Percentiles rank a stretch among this genome's conserved stretches.
These are phyloP conservation scores for Rhinichthys klamathensis DNA, from an alignment of 2,113 vertebrate genomes.

Conservation along the genomic window DNA sequence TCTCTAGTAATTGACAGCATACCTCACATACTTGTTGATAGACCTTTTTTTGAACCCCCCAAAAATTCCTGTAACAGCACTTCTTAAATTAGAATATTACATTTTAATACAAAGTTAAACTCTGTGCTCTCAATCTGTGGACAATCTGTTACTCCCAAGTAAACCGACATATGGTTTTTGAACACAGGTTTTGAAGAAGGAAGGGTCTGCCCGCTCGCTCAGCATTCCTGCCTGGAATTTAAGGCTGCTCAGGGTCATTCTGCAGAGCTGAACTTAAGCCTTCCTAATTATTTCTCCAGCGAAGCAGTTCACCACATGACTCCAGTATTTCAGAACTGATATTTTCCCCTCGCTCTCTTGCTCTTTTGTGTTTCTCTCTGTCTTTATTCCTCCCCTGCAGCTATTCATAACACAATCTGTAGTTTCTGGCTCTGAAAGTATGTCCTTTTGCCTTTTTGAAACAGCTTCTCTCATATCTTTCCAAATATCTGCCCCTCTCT, in stretches of 20 bases:
- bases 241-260: conserved; percentile 38
- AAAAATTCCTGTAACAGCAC: background rate
- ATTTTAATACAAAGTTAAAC: background rate
- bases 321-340: conserved; percentile 27
- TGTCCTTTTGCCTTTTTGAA: background rate
- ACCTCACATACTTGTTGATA: background rate
- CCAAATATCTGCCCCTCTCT: background rate
- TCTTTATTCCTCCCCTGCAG: conserved; percentile 32
- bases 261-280: conserved; percentile 48
- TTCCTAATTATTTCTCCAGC: conserved; percentile 48
- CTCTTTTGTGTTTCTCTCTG: conserved; percentile 14
- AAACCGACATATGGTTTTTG: conserved; percentile 6
- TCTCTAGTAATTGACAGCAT: background rate
- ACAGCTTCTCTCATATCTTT: conserved; percentile 9
- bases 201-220: conserved; percentile 19
- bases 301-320: conserved; percentile 42
- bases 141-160: conserved; percentile 1
- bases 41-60: background rate
- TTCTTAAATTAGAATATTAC: background rate
- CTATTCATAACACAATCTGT: conserved; percentile 37
- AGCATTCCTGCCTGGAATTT: conserved; percentile 54
- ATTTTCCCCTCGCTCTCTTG: conserved; percentile 20
- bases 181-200: conserved; percentile 4
- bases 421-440: conserved; percentile 15
- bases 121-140: background rate